Evolutionary conservation across 2,888 invertebrate genomes (phyloP).

Genomic region (Oscheius sp.): DNA sequence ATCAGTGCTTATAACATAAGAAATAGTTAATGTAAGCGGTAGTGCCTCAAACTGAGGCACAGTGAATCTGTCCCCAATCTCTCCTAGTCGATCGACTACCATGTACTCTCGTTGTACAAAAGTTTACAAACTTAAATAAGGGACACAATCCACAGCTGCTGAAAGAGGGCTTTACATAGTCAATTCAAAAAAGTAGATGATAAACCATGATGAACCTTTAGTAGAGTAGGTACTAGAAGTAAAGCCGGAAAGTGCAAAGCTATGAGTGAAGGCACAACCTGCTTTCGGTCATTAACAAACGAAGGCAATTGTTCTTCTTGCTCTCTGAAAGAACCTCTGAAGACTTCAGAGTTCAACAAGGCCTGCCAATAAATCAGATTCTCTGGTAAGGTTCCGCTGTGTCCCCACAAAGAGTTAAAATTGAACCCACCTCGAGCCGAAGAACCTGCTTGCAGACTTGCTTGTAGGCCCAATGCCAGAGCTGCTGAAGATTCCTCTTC

Average conservation of each 20-base stretch:
- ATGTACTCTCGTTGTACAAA: too few species aligned
- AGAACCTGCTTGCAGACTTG: conserved; percentile 65
- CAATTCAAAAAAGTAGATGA: neutral
- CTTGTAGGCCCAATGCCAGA: conserved; percentile 70
- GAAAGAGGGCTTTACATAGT: too few species aligned
- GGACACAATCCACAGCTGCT: too few species aligned
- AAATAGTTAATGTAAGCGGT: too few species aligned
- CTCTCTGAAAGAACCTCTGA: too few species aligned
- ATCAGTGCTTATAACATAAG: too few species aligned
- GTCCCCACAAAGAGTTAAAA: conserved; percentile 1
- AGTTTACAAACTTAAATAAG: too few species aligned
- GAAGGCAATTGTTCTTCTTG: neutral
- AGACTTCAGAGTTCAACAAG: too few species aligned
- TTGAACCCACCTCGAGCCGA: conserved; percentile 64
- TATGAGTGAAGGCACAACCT: neutral
- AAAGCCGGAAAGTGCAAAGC: neutral
- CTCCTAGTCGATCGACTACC: too few species aligned
- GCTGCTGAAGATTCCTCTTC: conserved; percentile 48
- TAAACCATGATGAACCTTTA: neutral
- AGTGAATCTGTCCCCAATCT: too few species aligned
- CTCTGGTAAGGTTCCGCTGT: neutral
- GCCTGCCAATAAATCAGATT: too few species aligned
- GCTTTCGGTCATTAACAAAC: conserved; percentile 6
- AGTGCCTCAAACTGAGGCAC: too few species aligned
- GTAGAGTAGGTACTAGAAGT: neutral